Conservation (phyloP, 2,797 vertebrate species). For the Gouania willdenowi region DNA sequence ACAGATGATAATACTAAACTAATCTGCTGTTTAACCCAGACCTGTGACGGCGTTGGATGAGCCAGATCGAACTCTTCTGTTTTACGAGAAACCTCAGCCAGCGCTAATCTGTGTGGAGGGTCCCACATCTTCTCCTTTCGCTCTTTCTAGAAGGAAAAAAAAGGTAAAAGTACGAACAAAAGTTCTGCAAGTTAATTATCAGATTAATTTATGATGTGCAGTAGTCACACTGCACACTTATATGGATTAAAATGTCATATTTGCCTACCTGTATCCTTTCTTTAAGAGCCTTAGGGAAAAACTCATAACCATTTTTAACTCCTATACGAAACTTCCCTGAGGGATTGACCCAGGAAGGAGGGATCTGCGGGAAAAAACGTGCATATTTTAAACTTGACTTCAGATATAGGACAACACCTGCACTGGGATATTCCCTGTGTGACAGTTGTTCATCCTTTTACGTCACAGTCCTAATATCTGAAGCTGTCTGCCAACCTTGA, state of each 20-base stretch:
- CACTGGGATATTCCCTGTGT: background rate
- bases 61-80: conserved; percentile 89
- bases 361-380: no score
- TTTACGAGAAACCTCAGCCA: conserved; percentile 89
- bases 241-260: conserved; percentile 2
- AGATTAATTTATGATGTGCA: no score
- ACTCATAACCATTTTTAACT: conserved; percentile 97
- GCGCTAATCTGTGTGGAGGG: conserved; percentile 85
- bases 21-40: conserved; percentile 63
- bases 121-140: conserved; percentile 98
- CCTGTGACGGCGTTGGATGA: conserved; percentile 84
- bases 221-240: background rate
- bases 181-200: no score
- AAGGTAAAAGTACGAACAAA: no score
- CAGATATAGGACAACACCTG: background rate
- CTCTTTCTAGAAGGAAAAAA: conserved; percentile 82
- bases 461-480: background rate
- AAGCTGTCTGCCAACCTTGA: conserved; percentile 76
- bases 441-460: background rate
- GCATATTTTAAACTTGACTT: no score
- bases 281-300: conserved; percentile 97
- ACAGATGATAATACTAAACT: no score
- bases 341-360: conserved; percentile 88
- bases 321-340: conserved; percentile 93
- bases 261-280: conserved; percentile 90